Evolutionary conservation across 2,888 invertebrate genomes (phyloP).

Genomic region (Trypoxylon attenuatum): DNA sequence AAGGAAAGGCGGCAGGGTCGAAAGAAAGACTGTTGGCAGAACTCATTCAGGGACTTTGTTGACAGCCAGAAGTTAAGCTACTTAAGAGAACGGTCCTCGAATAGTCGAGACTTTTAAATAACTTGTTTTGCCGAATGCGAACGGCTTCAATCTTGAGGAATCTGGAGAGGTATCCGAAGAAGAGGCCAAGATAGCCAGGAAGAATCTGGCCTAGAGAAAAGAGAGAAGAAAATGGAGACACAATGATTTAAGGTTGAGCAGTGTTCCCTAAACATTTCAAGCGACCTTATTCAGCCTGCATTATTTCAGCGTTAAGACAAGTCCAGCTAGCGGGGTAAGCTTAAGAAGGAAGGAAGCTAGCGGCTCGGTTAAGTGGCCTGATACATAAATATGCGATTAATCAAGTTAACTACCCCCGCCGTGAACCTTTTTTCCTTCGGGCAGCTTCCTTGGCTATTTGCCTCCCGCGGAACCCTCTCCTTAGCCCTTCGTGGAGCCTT

Average conservation of each 20-base stretch:
- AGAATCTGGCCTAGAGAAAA: no score
- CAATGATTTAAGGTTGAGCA: conserved; percentile 66
- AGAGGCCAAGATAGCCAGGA: no score
- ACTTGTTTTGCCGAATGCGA: no score
- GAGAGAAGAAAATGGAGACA: no score
- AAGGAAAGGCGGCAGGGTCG: not conserved
- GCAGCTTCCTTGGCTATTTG: not conserved
- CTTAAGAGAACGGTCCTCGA: no score
- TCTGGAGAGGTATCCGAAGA: no score
- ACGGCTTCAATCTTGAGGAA: no score
- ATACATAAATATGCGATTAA: conserved; percentile 72
- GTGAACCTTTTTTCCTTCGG: not conserved
- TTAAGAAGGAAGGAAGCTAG: conserved; percentile 56
- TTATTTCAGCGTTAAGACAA: conserved; percentile 69
- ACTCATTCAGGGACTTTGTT: conserved; percentile 18
- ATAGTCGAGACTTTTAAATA: no score
- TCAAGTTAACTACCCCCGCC: conserved; percentile 66
- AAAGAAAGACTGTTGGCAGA: conserved; percentile 3
- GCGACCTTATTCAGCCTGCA: conserved; percentile 68
- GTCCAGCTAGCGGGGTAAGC: conserved; percentile 42
- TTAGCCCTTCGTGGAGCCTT: conserved; percentile 1
- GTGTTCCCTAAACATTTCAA: conserved; percentile 70
- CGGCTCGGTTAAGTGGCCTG: conserved; percentile 67
- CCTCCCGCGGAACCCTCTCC: conserved; percentile 1
- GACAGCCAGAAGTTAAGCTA: no score